phyloP scores from a whole-genome alignment of 2,113 vertebrate species.

The Strix aluco region DNA sequence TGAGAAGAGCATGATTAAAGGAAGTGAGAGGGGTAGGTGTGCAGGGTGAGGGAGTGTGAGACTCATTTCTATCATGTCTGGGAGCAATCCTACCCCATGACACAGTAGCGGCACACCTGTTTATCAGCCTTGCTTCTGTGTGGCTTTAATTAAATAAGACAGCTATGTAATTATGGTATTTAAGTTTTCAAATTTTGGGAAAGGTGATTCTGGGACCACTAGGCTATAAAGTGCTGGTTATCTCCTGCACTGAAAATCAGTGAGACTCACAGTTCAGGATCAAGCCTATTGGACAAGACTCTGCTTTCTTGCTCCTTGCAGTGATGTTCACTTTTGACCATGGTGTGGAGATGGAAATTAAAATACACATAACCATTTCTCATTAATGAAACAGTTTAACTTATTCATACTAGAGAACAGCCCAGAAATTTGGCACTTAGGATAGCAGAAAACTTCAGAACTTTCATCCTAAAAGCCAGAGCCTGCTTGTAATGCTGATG shows the following conservation, averaged over 20 bases:
- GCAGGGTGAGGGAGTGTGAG: background rate
- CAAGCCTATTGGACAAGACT: background rate
- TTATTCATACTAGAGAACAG: background rate
- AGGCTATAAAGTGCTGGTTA: background rate
- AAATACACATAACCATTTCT: background rate
- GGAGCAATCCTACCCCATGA: background rate
- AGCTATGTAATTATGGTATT: background rate
- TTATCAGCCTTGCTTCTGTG: background rate
- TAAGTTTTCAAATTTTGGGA: background rate
- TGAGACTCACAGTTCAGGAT: background rate
- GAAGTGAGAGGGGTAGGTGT: background rate
- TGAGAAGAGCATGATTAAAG: background rate
- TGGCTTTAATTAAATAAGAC: background rate
- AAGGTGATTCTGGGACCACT: background rate
- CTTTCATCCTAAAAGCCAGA: background rate
- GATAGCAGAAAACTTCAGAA: background rate
- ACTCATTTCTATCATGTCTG: background rate
- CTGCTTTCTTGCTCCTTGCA: background rate
- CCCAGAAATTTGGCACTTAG: background rate
- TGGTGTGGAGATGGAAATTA: background rate
- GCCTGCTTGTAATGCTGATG: background rate
- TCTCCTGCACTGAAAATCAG: background rate
- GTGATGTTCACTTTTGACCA: background rate
- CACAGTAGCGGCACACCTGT: background rate
- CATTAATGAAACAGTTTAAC: background rate